Conservation (phyloP, 1,140 invertebrate species). For the Sesamia nonagrioides region DNA sequence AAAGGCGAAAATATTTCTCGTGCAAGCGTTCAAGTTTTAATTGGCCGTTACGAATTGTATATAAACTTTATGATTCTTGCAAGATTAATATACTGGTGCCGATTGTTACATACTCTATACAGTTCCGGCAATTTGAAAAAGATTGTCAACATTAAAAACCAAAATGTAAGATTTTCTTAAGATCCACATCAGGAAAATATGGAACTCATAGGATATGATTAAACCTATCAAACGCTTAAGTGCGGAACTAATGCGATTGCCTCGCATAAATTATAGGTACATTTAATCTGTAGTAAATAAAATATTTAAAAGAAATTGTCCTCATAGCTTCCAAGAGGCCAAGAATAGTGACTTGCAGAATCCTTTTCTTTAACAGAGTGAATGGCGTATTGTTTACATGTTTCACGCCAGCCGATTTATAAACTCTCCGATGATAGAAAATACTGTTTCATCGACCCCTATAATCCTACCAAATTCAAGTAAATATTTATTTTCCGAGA, state of each 20-base stretch:
- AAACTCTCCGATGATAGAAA: neutral
- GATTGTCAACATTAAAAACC: neutral
- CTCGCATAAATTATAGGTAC: too few species aligned
- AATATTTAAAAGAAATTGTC: neutral
- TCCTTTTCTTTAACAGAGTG: neutral
- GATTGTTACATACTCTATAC: neutral
- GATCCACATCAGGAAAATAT: too few species aligned
- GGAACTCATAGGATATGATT: too few species aligned
- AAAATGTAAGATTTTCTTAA: too few species aligned
- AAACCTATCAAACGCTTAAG: too few species aligned
- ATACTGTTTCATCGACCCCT: constrained; percentile 1
- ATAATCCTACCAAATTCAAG: neutral
- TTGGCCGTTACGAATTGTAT: constrained; percentile 13
- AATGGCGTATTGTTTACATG: constrained; percentile 8
- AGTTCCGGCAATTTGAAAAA: neutral
- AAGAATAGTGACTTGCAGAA: constrained; percentile 3
- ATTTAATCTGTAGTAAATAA: too few species aligned
- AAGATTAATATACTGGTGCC: neutral
- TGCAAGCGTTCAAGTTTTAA: neutral
- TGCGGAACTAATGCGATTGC: too few species aligned
- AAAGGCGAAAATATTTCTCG: constrained; percentile 4
- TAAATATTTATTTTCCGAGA: constrained; percentile 1
- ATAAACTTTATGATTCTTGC: constrained; percentile 4
- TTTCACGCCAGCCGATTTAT: neutral
- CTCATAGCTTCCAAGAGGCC: neutral